These are phyloP conservation scores for Lytechinus variegatus DNA, from an alignment of 35 echinoderm and acorn worm species.

Conservation along the genomic window DNA sequence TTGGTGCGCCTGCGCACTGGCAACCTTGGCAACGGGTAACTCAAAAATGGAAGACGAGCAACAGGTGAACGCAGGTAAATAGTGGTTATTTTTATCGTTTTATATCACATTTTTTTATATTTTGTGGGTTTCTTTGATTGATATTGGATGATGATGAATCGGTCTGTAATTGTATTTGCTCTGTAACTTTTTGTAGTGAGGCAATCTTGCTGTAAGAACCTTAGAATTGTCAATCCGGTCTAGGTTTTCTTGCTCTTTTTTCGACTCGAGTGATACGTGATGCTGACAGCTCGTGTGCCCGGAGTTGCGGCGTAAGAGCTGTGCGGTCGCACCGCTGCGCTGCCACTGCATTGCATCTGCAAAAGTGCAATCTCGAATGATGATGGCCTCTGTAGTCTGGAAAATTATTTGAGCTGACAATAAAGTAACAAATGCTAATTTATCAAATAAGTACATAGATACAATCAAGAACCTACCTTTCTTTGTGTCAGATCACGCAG, in stretches of 20 bases:
- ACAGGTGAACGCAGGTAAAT: conserved; percentile 45
- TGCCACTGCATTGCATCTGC: too few species aligned
- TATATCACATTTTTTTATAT: background rate
- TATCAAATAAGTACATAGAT: too few species aligned
- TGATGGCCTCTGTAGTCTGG: too few species aligned
- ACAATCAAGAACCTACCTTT: too few species aligned
- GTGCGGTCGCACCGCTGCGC: too few species aligned
- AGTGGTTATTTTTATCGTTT: background rate
- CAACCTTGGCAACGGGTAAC: conserved; percentile 38
- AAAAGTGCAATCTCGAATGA: too few species aligned
- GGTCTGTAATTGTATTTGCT: too few species aligned
- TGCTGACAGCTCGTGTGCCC: background rate
- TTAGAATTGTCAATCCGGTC: background rate
- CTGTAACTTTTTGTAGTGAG: too few species aligned
- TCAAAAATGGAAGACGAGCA: conserved; percentile 51
- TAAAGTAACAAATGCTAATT: too few species aligned
- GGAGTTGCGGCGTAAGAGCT: background rate
- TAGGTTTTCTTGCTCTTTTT: background rate
- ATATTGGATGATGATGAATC: background rate
- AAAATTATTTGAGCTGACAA: too few species aligned
- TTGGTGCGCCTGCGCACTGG: background rate
- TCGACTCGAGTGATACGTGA: background rate
- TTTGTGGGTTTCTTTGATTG: background rate
- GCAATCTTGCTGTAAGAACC: background rate
- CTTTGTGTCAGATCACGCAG: too few species aligned